Conservation (phyloP, 2,113 vertebrate species). For the Sturnira hondurensis region DNA sequence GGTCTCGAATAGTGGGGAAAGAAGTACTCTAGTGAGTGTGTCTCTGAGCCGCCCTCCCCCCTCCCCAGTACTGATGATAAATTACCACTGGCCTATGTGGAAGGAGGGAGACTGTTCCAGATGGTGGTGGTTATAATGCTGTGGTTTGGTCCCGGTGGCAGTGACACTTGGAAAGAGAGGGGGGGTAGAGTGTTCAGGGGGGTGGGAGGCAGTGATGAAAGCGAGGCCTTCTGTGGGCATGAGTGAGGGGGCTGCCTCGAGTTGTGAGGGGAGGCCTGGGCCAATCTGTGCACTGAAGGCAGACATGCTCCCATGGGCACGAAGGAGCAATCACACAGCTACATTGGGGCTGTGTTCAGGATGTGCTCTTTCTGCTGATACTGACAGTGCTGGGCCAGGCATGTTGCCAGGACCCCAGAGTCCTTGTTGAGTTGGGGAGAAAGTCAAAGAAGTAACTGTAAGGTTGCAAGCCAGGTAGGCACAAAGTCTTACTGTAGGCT, state of each 20-base stretch:
- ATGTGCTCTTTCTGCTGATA: neutral
- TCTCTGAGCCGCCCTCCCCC: neutral
- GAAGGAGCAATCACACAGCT: neutral
- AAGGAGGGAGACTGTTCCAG: neutral
- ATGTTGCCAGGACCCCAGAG: neutral
- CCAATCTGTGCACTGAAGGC: fast-evolving
- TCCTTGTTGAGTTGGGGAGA: neutral
- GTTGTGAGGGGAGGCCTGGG: neutral
- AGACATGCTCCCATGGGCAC: fast-evolving
- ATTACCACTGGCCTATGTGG: neutral
- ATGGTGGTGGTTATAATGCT: neutral
- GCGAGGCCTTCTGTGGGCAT: neutral
- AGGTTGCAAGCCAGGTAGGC: neutral
- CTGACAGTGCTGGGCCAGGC: neutral
- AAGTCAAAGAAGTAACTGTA: neutral
- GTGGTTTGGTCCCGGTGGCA: neutral
- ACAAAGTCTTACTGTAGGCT: neutral
- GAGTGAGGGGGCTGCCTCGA: neutral
- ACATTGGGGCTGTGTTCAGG: neutral
- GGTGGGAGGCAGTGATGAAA: neutral
- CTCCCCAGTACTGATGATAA: neutral
- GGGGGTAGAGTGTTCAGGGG: neutral
- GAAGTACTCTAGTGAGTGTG: neutral
- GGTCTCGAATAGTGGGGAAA: neutral
- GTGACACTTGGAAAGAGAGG: neutral